These are phyloP conservation scores for Mormyrus proboscirostris DNA, from an alignment of 2,797 vertebrate species.

Conservation along the genomic window DNA sequence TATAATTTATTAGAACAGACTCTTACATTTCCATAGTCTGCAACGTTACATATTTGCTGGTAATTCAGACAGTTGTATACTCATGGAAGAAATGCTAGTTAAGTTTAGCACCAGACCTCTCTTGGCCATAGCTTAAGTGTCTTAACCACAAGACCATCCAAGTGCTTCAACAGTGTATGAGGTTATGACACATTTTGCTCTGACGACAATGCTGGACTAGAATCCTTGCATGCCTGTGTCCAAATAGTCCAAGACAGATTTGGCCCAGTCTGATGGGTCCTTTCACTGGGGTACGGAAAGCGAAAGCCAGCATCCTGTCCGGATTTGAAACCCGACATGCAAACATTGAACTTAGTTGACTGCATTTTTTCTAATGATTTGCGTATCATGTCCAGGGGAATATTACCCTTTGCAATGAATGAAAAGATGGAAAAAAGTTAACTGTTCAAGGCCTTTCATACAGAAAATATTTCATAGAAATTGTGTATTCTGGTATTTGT, in stretches of 20 bases:
- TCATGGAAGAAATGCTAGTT: background rate
- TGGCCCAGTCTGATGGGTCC: background rate
- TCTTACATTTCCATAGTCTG: background rate
- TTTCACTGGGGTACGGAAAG: background rate
- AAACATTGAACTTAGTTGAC: slow-evolving; percentile 31
- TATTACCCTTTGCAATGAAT: slow-evolving; percentile 1
- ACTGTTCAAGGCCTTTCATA: background rate
- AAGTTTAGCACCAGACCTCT: background rate
- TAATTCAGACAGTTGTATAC: background rate
- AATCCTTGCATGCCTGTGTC: background rate
- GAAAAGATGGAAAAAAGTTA: slow-evolving; percentile 16
- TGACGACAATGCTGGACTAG: background rate
- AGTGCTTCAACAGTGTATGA: background rate
- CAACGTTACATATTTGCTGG: background rate
- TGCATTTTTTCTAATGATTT: slow-evolving; percentile 25
- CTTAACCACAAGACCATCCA: background rate
- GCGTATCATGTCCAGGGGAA: slow-evolving; percentile 19
- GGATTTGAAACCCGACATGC: slow-evolving; percentile 29
- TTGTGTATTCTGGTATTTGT: slow-evolving; percentile 22
- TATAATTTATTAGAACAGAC: background rate
- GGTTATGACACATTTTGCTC: background rate
- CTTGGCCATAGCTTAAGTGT: background rate
- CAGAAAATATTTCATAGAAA: slow-evolving; percentile 27
- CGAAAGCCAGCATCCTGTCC: background rate
- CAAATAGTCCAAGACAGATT: background rate